Conservation (phyloP, 2,113 vertebrate genomes). For the Stigmatopora argus region DNA sequence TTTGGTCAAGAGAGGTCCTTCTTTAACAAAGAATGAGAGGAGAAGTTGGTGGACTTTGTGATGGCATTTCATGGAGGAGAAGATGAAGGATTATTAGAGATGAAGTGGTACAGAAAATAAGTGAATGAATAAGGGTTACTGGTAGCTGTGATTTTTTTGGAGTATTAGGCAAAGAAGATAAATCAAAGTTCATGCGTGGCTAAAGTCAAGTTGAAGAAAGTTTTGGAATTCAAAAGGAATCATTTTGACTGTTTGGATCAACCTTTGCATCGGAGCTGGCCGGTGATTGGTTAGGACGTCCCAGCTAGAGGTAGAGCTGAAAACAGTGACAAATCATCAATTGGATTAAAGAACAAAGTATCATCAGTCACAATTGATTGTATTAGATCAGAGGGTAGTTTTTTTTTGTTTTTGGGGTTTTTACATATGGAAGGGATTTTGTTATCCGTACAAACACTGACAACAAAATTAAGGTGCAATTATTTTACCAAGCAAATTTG, state of each 20-base stretch:
- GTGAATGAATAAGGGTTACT: not conserved
- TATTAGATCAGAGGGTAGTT: not conserved
- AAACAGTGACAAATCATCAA: conserved; percentile 21
- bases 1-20: conserved; percentile 42
- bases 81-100: not conserved
- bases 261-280: conserved; percentile 66
- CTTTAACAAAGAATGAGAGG: conserved; percentile 11
- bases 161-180: not conserved
- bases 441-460: not conserved
- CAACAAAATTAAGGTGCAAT: conserved; percentile 12
- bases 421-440: not conserved
- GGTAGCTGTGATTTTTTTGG: no score
- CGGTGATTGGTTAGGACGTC: conserved; percentile 68
- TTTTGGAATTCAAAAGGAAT: conserved; percentile 38
- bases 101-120: not conserved
- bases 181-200: conserved; percentile 17
- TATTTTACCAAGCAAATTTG: not conserved
- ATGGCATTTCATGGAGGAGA: not conserved
- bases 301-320: conserved; percentile 76
- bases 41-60: no score
- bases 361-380: not conserved
- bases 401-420: not conserved
- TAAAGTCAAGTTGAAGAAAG: conserved; percentile 14
- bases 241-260: conserved; percentile 25
- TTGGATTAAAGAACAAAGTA: conserved; percentile 23